Evolutionary conservation across 2,797 vertebrate species (phyloP).

Genomic region (Pseudochromis fuscus): DNA sequence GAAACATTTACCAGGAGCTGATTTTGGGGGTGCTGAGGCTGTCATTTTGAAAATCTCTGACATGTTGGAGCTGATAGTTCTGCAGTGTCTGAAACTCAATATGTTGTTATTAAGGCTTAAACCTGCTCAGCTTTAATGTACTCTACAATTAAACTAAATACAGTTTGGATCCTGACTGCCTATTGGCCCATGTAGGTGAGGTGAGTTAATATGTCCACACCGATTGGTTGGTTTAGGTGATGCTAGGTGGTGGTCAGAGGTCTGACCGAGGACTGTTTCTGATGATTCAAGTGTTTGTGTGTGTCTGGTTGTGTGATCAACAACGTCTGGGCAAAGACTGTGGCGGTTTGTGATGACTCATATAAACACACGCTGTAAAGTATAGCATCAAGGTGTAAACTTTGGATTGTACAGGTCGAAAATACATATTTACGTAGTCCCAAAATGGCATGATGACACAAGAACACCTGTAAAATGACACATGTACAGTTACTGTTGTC

Average conservation of each 20-base stretch:
- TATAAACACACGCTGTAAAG: neutral
- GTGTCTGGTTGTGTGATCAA: constrained; percentile 24
- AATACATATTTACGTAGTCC: neutral
- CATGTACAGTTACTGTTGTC: neutral
- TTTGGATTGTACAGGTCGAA: neutral
- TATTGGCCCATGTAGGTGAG: constrained; percentile 21
- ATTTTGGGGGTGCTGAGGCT: neutral
- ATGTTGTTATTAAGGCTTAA: constrained; percentile 29
- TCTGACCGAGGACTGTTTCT: too few species aligned
- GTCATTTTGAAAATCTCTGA: neutral
- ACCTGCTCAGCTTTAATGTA: constrained; percentile 5
- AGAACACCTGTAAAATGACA: neutral
- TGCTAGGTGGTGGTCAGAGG: neutral
- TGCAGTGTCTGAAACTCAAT: constrained; percentile 8
- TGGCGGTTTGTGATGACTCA: constrained; percentile 10
- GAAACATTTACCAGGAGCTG: neutral
- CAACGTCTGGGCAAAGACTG: constrained; percentile 3
- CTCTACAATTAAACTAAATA: constrained; percentile 26
- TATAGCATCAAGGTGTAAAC: neutral
- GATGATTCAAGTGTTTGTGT: neutral
- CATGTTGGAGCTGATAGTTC: constrained; percentile 7
- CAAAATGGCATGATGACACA: neutral
- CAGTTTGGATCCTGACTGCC: constrained; percentile 3
- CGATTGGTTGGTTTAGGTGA: constrained; percentile 7
- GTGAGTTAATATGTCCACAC: constrained; percentile 8